Percentiles rank a stretch among this genome's conserved stretches.
Conservation (phyloP, 2,888 invertebrate species). For the Heterodera filipjevi region DNA sequence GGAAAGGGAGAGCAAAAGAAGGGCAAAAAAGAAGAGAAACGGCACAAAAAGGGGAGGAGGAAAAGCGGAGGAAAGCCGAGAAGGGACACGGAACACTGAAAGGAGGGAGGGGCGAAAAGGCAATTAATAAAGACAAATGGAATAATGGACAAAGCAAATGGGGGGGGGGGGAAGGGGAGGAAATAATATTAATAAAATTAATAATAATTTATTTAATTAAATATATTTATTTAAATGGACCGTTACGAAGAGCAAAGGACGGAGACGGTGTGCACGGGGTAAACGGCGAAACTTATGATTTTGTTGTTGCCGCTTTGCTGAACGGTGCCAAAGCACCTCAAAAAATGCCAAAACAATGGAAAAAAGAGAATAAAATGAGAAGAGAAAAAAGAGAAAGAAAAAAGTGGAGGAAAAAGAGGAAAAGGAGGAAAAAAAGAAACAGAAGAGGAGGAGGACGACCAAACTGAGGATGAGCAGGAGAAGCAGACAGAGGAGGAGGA, state of each 20-base stretch:
- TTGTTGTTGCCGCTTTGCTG: neutral
- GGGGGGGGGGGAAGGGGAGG: too few species aligned
- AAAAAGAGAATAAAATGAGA: neutral
- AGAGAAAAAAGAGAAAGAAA: neutral
- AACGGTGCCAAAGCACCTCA: neutral
- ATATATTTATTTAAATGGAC: neutral
- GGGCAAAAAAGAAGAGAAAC: neutral
- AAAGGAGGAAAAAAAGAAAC: neutral
- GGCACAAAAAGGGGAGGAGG: neutral
- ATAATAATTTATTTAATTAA: too few species aligned
- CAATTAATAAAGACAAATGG: too few species aligned
- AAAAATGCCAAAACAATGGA: neutral
- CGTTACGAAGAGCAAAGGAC: slow-evolving; percentile 2
- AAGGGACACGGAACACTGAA: neutral
- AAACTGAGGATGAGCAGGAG: too few species aligned
- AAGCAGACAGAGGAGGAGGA: too few species aligned
- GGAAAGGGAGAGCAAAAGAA: neutral
- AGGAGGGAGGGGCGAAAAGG: neutral
- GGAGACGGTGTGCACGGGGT: neutral
- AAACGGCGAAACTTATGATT: neutral
- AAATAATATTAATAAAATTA: too few species aligned
- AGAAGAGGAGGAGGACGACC: neutral
- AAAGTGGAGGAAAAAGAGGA: neutral
- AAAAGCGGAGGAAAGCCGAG: neutral
- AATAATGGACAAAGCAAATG: too few species aligned